Evolutionary conservation across 2,797 vertebrate genomes (phyloP).

Genomic region (Orientallactaga sibirica): DNA sequence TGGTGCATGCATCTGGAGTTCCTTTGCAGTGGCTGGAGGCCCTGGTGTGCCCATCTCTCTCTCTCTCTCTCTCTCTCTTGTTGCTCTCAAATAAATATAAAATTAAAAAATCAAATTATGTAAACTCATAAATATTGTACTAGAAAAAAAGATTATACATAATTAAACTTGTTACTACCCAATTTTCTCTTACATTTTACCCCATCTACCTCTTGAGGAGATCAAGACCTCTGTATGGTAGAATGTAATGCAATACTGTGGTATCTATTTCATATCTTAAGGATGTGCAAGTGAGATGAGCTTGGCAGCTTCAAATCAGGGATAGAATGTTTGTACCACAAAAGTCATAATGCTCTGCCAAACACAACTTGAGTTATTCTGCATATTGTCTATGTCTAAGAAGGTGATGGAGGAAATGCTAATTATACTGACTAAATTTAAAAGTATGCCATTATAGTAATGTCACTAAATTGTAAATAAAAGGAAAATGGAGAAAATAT

Average conservation of each 20-base stretch:
- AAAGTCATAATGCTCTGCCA: not conserved
- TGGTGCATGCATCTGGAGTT: too few relatives aligned
- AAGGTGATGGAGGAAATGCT: conserved; percentile 13
- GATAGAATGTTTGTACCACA: not conserved
- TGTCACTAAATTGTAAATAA: not conserved
- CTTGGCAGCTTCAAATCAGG: not conserved
- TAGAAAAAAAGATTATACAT: not conserved
- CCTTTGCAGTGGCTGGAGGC: too few relatives aligned
- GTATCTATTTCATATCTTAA: too few relatives aligned
- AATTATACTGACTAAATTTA: conserved; percentile 11
- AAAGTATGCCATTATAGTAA: not conserved
- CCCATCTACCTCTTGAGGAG: not conserved
- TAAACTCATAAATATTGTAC: not conserved
- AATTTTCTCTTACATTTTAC: not conserved
- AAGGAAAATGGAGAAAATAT: not conserved
- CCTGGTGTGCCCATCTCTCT: too few relatives aligned
- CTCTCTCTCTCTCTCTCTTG: too few relatives aligned
- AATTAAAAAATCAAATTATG: not conserved
- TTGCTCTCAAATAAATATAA: too few relatives aligned
- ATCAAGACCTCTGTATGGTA: not conserved
- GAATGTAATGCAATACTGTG: not conserved
- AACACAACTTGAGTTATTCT: not conserved
- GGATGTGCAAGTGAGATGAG: not conserved
- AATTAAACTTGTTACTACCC: not conserved
- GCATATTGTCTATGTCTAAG: conserved; percentile 32